phyloP scores from a whole-genome alignment of 2,888 invertebrate genomes.

The Rapana venosa region DNA sequence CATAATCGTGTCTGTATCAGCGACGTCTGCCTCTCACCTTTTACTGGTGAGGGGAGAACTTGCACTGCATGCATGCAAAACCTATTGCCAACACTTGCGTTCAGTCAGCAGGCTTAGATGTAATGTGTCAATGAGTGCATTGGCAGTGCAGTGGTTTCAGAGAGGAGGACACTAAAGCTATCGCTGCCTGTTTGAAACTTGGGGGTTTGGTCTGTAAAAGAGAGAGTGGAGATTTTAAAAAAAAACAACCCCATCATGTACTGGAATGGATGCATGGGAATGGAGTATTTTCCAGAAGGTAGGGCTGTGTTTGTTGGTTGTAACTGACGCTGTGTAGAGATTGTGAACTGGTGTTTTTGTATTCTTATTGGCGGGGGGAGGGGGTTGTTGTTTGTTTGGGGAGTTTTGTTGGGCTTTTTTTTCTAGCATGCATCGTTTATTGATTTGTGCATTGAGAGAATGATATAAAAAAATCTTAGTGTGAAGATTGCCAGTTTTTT shows the following conservation, averaged over 20 bases:
- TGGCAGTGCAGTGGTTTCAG: background rate
- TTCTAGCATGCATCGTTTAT: background rate
- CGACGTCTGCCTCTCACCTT: background rate
- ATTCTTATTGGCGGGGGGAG: background rate
- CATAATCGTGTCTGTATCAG: background rate
- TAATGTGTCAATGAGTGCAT: background rate
- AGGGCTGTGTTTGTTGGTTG: background rate
- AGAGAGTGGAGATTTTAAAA: background rate
- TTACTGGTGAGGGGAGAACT: background rate
- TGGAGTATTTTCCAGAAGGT: constrained; percentile 38
- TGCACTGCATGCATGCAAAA: background rate
- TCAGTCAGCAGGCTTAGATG: background rate
- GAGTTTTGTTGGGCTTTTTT: background rate
- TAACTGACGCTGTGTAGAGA: background rate
- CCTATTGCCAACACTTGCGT: background rate
- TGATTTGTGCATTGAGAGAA: too few species aligned
- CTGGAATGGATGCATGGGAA: constrained; percentile 34
- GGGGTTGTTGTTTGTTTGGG: background rate
- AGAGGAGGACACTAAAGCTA: background rate
- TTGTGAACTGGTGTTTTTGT: background rate
- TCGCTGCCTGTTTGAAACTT: background rate
- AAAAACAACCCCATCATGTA: background rate
- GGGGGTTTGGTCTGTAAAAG: background rate
- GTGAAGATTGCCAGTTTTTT: too few species aligned
- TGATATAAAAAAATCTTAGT: too few species aligned